Evolutionary conservation across 2,888 invertebrate genomes (phyloP), one percentile per base, ranked within the genome.

Genomic region (Phania funesta): DNA sequence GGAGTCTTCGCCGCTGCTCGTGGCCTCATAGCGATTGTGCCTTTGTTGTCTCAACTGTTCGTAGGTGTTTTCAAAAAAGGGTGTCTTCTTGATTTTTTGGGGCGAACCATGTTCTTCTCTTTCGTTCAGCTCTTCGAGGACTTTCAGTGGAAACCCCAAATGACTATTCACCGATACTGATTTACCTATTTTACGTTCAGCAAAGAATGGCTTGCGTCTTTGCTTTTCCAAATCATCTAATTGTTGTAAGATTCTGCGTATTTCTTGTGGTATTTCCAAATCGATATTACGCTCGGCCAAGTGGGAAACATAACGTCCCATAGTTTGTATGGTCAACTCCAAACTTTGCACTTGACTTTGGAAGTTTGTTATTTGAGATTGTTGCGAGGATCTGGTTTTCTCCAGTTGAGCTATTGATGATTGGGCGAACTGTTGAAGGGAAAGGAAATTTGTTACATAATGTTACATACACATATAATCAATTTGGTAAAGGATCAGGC

Each of bases 341-440:
- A 96, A 89, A 0, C 93, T 92, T 86, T 95, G 94, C 86, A 94
- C 94, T 82, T 95, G 94, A 2, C 94, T 92, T 87, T 96, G 96
- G 0, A 96, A 90, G 54, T 94, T 92, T 82, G 93, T 93, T 32
- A 91, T 92, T 86, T 93, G 94, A 81, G 91, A 92, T 90, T 93
- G 94, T 90, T 93, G 95, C 87, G 92, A 92, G 85, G 92, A 92
- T 86, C 92, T 93, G 67, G 91, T 94, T 87, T 89, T 95, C 91
- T 93, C 96, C 90, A 96, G 91, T 88, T 93, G 94, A 88, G 92
- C 89, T 67, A 91, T 91, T 50, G 91, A 91, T 1, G 91, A 91
- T 85, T 91, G 91, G 20, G 91, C 91, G 62, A 91, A 91, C 90
- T 91, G 65, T 1, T n/a, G n/a, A n/a, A 9, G 20, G 16, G 35